These are phyloP conservation scores for Anarsia innoxiella DNA, from an alignment of 2,888 invertebrate genomes.

Conservation along the genomic window DNA sequence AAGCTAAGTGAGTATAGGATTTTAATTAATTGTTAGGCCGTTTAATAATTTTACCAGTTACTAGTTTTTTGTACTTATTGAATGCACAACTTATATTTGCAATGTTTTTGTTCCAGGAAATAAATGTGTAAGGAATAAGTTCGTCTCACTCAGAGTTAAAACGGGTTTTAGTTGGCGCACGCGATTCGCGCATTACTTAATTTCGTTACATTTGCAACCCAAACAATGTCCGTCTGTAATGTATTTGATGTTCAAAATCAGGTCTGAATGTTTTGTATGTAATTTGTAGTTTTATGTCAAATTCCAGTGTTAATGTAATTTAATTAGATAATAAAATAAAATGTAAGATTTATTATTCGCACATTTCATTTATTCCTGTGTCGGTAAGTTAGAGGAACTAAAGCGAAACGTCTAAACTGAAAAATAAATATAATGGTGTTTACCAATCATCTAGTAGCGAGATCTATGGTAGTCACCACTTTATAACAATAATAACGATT, in stretches of 20 bases:
- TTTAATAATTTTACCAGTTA: neutral
- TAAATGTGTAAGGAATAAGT: constrained; percentile 31
- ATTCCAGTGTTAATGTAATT: constrained; percentile 61
- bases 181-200: constrained; percentile 26
- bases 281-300: constrained; percentile 43
- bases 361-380: constrained; percentile 52
- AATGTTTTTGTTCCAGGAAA: constrained; percentile 52
- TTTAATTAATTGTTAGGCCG: no score
- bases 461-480: neutral
- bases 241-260: constrained; percentile 31
- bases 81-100: neutral
- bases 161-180: constrained; percentile 36
- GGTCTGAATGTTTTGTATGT: constrained; percentile 57
- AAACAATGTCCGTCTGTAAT: constrained; percentile 54
- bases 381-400: constrained; percentile 30
- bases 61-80: neutral
- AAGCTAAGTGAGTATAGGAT: constrained; percentile 76
- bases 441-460: neutral
- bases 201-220: constrained; percentile 34
- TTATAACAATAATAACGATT: constrained; percentile 15
- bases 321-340: constrained; percentile 56
- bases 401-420: constrained; percentile 13
- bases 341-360: constrained; percentile 58
- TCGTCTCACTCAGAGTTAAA: constrained; percentile 25
- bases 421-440: neutral